Percentiles rank a stretch among this genome's conserved stretches.
Conservation (phyloP, 1,140 invertebrate genomes). For the Muscidifurax raptorellus region DNA sequence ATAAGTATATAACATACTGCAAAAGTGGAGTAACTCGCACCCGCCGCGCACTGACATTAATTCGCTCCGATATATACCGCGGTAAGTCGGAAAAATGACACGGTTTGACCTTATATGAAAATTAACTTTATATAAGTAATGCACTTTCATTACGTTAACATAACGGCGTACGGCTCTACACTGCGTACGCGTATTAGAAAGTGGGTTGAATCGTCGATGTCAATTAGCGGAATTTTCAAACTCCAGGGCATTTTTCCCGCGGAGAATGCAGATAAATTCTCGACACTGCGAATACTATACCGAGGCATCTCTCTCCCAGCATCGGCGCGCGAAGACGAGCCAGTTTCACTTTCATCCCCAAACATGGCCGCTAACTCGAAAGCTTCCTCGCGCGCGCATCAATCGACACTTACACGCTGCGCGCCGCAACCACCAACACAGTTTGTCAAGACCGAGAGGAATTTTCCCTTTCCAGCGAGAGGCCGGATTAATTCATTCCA, state of each 20-base stretch:
- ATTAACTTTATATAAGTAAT: neutral
- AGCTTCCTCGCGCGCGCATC: neutral
- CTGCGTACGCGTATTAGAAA: neutral
- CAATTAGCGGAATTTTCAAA: constrained; percentile 1
- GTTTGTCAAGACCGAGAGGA: neutral
- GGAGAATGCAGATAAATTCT: neutral
- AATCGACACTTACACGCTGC: neutral
- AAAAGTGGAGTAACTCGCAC: no score
- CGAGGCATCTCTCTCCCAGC: neutral
- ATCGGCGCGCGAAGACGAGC: neutral
- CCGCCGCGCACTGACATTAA: no score
- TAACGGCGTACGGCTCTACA: neutral
- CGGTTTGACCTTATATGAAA: neutral
- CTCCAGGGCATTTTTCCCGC: neutral
- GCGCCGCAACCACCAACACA: no score
- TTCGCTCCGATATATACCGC: no score
- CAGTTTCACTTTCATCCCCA: neutral
- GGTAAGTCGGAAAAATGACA: neutral
- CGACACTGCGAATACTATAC: no score
- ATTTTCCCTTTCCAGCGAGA: neutral
- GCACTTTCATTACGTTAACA: neutral
- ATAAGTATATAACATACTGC: no score
- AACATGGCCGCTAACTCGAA: neutral
- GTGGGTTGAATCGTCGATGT: neutral
- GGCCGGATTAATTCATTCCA: constrained; percentile 21